phyloP scores from a whole-genome alignment of 2,797 vertebrate species.

The Sebastes variabilis region DNA sequence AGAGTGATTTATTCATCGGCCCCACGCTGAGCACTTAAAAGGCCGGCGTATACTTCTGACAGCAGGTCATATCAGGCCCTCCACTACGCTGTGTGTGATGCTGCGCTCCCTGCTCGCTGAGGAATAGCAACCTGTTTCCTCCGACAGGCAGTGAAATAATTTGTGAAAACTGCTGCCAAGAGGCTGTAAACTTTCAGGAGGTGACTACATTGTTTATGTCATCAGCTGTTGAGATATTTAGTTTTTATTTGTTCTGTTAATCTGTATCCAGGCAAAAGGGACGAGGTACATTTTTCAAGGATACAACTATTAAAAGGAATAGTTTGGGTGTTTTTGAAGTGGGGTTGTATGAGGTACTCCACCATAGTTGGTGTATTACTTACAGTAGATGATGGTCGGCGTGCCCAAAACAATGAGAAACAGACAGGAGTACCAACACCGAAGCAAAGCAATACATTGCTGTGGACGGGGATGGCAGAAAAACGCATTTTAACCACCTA shows the following conservation, averaged over 20 bases:
- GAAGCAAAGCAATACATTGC: neutral
- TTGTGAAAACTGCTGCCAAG: constrained; percentile 39
- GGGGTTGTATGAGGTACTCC: neutral
- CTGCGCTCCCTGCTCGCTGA: constrained; percentile 1
- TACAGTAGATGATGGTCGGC: neutral
- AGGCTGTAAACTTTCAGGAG: constrained; percentile 11
- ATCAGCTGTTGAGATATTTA: constrained; percentile 22
- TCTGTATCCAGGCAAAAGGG: neutral
- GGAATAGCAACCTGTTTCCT: constrained; percentile 11
- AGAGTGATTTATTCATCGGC: constrained; percentile 54
- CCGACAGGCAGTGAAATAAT: constrained; percentile 27
- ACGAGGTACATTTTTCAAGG: neutral
- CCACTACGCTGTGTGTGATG: neutral
- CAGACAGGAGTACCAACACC: neutral
- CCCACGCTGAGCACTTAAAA: constrained; percentile 36
- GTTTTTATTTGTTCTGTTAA: neutral
- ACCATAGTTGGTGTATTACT: neutral
- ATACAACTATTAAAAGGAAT: neutral
- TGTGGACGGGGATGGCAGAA: neutral
- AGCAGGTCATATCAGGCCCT: constrained; percentile 38
- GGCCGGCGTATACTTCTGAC: constrained; percentile 23
- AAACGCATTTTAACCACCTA: neutral
- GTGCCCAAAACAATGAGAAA: neutral
- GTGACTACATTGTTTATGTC: constrained; percentile 32
- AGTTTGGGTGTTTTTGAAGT: neutral